Evolutionary conservation across 2,797 vertebrate species (phyloP), one percentile per base, ranked within the genome.

Genomic region (Sylvia borin): DNA sequence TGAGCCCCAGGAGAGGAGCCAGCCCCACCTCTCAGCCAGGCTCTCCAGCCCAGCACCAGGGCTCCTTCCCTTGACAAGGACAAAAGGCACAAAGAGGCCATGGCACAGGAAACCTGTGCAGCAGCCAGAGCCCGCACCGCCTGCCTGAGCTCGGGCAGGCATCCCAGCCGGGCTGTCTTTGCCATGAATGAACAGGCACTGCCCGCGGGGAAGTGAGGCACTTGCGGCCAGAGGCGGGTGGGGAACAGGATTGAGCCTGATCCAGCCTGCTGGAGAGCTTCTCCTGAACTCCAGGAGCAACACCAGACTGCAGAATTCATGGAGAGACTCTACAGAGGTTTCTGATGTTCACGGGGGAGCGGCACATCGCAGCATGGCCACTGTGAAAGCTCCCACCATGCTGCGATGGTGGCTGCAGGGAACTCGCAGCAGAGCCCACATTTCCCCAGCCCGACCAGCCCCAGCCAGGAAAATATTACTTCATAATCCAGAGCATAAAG

Each of bases 391-490:
- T 89, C 90, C 89, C 67, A 51, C 53, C 58, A 10, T 0, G 48
- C 67, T 2, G 74, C 85, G 90, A 88, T 8, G 26, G 83, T 21
- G 20, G 79, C 70, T 13, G 50, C 67, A 45, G 61, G 61, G 87
- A 89, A 22, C 45, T 84, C 5, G 0, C 64, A 51, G 70, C 78
- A 21, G 32, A 83, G 65, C 65, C 53, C 1, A 0, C 53, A 6
- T 27, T 93, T 79, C 87, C 91, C 83, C 79, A 50, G 0, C 58
- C 57, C 85, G 60, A 85, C 65, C 16, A 24, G 43, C 40, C 22
- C 67, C 36, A 4, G 94, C 92, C 96, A 96, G 94, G 95, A 96
- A 97, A 96, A 91, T 76, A 95, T 93, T 60, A 94, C 93, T 95
- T 87, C 94, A 93, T 64, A 81, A 90, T 64, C 55, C 32, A 53